These are phyloP conservation scores for Byasa hedistus DNA, from an alignment of 2,888 invertebrate genomes.

Conservation along the genomic window DNA sequence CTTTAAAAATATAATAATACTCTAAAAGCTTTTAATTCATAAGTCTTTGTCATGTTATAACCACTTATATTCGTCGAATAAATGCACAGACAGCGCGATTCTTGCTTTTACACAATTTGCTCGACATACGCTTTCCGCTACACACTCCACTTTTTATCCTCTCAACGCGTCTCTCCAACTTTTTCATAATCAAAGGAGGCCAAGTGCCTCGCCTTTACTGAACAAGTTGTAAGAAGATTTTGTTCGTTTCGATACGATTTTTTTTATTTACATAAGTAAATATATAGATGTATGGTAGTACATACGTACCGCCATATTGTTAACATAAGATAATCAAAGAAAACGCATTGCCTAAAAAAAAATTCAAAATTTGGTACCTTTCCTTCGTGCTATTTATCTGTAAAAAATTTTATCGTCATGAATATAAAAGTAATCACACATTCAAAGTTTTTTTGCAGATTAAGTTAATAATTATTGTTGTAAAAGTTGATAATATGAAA, in stretches of 20 bases:
- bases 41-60: neutral
- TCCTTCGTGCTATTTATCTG: no score
- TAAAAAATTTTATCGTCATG: no score
- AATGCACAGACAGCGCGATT: conserved; percentile 45
- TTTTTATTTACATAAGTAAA: conserved; percentile 1
- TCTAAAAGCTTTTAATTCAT: neutral
- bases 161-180: conserved; percentile 62
- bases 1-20: no score
- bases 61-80: neutral
- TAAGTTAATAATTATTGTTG: no score
- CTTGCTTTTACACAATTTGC: conserved; percentile 64
- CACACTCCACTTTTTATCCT: conserved; percentile 58
- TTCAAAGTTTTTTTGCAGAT: no score
- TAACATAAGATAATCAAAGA: neutral
- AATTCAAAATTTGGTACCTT: no score
- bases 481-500: no score
- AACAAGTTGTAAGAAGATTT: conserved; percentile 49
- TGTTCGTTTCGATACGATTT: neutral
- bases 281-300: neutral
- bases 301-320: neutral
- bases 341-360: no score
- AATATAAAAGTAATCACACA: no score
- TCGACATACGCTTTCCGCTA: conserved; percentile 55
- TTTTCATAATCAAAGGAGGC: conserved; percentile 66
- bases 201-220: conserved; percentile 60